Base-by-base conservation (phyloP, 2,113 vertebrate genomes). In the Heloderma charlesbogerti region DNA sequence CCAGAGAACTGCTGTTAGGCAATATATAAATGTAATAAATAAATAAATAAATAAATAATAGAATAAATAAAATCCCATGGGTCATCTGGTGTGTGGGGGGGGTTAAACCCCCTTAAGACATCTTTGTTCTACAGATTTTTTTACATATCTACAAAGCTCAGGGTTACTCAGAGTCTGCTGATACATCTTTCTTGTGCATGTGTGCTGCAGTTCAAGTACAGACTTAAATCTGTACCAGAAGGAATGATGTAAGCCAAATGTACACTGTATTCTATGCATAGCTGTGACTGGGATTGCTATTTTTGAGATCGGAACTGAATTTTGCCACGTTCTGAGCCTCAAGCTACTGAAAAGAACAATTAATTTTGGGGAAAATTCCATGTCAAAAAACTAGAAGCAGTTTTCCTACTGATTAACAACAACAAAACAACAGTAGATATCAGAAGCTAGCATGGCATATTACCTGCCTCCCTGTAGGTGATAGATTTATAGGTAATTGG, bases 391-490 rank as follows among this genome's bases (percentile, higher is more conserved):
- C 22, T 43, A 40, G n/a, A 16, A 63, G 60, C 20, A 22, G 60
- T 63, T 63, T 63, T 34, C 27, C 71, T 83, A 93, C 31, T 43
- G 71, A 94, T 54, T 83, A 89, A 40, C 78, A 92, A 90, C 79
- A 57, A 74, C 81, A 91, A 90, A 43, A 69, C 67, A 37, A 60
- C 67, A 31, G 63, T 86, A 90, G 72, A 29, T 71, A 93, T 89
- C 40, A 18, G 9, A 92, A 91, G 45, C 0, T 1, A 84, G 88
- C 4, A n/a, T 69, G 66, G 40, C 84, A 89, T 88, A 93, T 82
- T 89, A 91, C 60, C 90, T 89, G 82, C 82, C 43, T 92, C 75
- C 54, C 72, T 92, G 79, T 34, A 91, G n/a, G 89, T 43, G 37
- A 88, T 40, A 74, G 84, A 86, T 86, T 86, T 74, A 82, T 8